Conservation (phyloP, 2,797 vertebrate genomes). For the Cirrhinus mrigala region DNA sequence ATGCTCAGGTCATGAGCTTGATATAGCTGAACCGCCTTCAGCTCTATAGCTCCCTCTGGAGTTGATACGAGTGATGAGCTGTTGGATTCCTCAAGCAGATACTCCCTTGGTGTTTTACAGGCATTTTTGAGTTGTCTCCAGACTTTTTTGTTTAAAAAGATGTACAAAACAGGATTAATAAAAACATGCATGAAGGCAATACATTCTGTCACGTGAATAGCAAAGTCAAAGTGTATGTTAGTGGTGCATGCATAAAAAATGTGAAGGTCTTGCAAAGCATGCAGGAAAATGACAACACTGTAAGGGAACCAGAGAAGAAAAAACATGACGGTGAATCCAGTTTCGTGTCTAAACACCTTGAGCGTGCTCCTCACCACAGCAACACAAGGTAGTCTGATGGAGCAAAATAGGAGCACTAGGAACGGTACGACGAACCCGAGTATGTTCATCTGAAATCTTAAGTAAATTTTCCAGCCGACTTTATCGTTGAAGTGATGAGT, state of each 20-base stretch:
- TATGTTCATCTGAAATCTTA: conserved; percentile 72
- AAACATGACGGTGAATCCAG: conserved; percentile 70
- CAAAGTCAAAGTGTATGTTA: conserved; percentile 74
- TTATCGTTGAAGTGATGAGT: conserved; percentile 68
- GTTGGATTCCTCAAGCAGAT: conserved; percentile 52
- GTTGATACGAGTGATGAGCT: conserved; percentile 40
- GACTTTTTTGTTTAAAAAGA: conserved; percentile 71
- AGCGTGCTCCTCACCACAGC: conserved; percentile 35
- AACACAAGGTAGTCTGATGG: conserved; percentile 54
- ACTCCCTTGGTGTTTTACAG: conserved; percentile 34
- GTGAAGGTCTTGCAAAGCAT: conserved; percentile 73
- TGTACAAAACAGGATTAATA: conserved; percentile 76
- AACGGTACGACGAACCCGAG: conserved; percentile 77
- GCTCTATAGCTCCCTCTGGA: conserved; percentile 39
- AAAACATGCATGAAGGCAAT: conserved; percentile 79
- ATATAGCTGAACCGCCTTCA: conserved; percentile 30
- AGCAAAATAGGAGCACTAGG: conserved; percentile 74
- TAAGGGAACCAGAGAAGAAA: conserved; percentile 82
- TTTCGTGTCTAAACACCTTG: conserved; percentile 63
- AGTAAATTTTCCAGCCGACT: conserved; percentile 71
- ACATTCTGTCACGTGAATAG: conserved; percentile 77
- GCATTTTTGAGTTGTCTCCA: conserved; percentile 59
- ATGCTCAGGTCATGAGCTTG: background rate
- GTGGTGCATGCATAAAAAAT: conserved; percentile 70
- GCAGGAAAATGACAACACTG: conserved; percentile 74